Percentiles rank a stretch among this genome's conserved stretches.
These are phyloP conservation scores for Aepyceros melampus DNA, from an alignment of 2,113 vertebrate genomes.

Conservation along the genomic window DNA sequence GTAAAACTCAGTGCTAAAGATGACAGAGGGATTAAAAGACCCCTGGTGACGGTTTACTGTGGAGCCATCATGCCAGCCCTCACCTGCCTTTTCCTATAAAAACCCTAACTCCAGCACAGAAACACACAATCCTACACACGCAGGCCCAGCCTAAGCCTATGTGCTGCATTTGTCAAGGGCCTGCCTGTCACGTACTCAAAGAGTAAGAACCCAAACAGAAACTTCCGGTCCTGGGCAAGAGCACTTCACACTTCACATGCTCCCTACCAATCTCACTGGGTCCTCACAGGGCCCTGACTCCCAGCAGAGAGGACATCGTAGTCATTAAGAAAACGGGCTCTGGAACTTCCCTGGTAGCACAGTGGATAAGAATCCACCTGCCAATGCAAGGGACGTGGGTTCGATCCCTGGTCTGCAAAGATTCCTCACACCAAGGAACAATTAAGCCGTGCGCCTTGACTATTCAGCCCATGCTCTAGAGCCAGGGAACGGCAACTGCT, in stretches of 20 bases:
- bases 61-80: not conserved
- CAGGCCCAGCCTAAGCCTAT: not conserved
- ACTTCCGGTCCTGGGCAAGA: not conserved
- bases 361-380: not conserved
- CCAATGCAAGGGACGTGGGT: not conserved
- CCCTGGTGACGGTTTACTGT: not conserved
- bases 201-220: not conserved
- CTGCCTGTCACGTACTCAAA: not conserved
- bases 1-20: not conserved
- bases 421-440: not conserved
- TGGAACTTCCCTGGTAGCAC: not conserved
- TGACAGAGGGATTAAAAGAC: not conserved
- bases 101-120: not conserved
- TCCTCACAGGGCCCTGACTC: not conserved
- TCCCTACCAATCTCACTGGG: not conserved
- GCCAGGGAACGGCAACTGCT: rapidly evolving
- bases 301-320: rapidly evolving
- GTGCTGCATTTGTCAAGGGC: not conserved
- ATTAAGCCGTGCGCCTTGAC: not conserved
- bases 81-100: not conserved
- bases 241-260: not conserved
- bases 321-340: not conserved
- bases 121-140: not conserved
- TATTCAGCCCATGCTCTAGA: not conserved
- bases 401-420: not conserved